Conservation (phyloP, 2,888 invertebrate genomes). For the Tryphoninae sp. region DNA sequence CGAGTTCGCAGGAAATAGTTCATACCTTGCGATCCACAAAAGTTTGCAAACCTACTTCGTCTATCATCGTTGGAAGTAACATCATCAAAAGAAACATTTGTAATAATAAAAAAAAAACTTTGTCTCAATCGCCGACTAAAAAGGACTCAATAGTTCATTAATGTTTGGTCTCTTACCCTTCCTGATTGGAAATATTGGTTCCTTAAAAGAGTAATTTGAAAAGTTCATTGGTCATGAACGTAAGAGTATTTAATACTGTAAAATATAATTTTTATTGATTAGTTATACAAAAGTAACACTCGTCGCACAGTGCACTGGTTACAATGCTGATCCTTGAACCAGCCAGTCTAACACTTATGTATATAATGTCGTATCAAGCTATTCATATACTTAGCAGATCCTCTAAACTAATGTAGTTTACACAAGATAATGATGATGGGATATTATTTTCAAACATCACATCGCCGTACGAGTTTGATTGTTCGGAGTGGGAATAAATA, state of each 20-base stretch:
- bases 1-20: conserved; percentile 10
- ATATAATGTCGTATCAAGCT: conserved; percentile 10
- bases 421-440: neutral
- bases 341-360: conserved; percentile 35
- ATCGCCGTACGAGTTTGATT: neutral
- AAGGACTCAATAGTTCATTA: conserved; percentile 1
- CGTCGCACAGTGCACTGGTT: conserved; percentile 24
- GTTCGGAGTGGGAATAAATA: conserved; percentile 4
- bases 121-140: conserved; percentile 36
- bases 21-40: conserved; percentile 1
- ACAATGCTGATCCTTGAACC: conserved; percentile 14
- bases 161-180: neutral
- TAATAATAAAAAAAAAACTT: conserved; percentile 51
- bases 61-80: conserved; percentile 6
- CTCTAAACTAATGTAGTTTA: conserved; percentile 5
- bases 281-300: conserved; percentile 50
- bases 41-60: conserved; percentile 6
- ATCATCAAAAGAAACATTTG: conserved; percentile 35
- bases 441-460: neutral
- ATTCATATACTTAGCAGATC: neutral
- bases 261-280: conserved; percentile 50
- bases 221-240: conserved; percentile 1
- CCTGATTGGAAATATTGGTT: neutral
- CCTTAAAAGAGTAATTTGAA: neutral
- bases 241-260: conserved; percentile 30